Evolutionary conservation across 2,888 invertebrate species (phyloP).

Genomic region (Lycia hirtaria): DNA sequence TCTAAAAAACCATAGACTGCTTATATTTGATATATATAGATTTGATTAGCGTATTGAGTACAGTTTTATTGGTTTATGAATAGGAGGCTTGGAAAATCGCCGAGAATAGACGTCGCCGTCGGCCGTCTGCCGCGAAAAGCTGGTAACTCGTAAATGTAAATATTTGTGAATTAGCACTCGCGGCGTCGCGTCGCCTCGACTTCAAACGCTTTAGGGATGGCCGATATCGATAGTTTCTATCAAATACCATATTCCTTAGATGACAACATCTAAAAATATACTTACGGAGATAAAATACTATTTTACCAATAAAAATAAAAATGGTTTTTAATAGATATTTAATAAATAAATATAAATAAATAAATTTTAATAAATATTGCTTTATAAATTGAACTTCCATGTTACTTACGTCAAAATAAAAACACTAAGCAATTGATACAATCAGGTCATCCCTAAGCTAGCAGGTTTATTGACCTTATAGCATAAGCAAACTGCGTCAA

Average conservation of each 20-base stretch:
- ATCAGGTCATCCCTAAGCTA: constrained; percentile 36
- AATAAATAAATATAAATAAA: background rate
- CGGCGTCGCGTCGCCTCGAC: constrained; percentile 38
- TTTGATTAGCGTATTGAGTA: too few species aligned
- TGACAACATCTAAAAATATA: too few species aligned
- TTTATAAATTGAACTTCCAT: too few species aligned
- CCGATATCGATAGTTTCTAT: constrained; percentile 1
- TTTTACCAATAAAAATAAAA: too few species aligned
- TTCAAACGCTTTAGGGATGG: constrained; percentile 42
- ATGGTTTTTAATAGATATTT: too few species aligned
- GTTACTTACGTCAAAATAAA: too few species aligned
- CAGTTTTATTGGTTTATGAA: too few species aligned
- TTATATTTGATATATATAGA: too few species aligned
- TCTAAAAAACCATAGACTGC: too few species aligned
- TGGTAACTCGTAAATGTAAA: constrained; percentile 60
- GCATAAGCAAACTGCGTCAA: constrained; percentile 73
- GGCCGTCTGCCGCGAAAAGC: constrained; percentile 45
- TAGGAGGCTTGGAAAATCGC: background rate
- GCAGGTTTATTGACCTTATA: constrained; percentile 68
- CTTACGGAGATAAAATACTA: too few species aligned
- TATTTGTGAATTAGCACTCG: constrained; percentile 65
- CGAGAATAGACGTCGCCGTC: constrained; percentile 1
- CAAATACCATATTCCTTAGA: background rate
- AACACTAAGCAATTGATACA: background rate
- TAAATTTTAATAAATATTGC: too few species aligned